Percentiles rank a stretch among this genome's conserved stretches.
phyloP scores from a whole-genome alignment of 2,888 invertebrate species.

The Cerceris ruficornis region DNA sequence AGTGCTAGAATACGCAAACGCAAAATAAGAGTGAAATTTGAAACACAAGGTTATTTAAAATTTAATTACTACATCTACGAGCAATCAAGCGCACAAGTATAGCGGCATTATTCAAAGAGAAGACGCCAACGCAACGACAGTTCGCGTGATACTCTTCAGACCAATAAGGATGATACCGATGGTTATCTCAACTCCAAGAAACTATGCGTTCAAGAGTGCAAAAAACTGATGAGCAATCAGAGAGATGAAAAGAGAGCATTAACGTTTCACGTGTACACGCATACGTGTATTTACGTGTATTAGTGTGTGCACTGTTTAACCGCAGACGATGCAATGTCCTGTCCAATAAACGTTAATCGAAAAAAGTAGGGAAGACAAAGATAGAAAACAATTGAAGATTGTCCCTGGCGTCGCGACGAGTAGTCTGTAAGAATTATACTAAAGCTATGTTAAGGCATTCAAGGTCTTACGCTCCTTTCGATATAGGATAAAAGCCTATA shows the following conservation, averaged over 20 bases:
- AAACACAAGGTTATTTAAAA: neutral
- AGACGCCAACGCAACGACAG: slow-evolving; percentile 22
- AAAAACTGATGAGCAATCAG: neutral
- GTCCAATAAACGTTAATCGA: slow-evolving; percentile 49
- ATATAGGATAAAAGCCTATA: no score
- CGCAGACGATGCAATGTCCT: slow-evolving; percentile 34
- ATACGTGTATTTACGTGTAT: slow-evolving; percentile 45
- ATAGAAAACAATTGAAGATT: slow-evolving; percentile 36
- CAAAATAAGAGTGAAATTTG: neutral
- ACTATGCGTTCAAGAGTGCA: neutral
- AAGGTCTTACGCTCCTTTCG: no score
- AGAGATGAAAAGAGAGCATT: neutral
- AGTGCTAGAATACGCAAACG: neutral
- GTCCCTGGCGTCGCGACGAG: slow-evolving; percentile 49
- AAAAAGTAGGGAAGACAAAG: slow-evolving; percentile 49
- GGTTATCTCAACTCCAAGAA: slow-evolving; percentile 24
- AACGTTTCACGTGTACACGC: slow-evolving; percentile 30
- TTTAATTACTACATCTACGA: neutral
- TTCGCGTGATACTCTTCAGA: slow-evolving; percentile 30
- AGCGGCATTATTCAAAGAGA: slow-evolving; percentile 1
- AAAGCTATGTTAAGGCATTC: no score
- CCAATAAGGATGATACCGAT: slow-evolving; percentile 39
- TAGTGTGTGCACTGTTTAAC: neutral
- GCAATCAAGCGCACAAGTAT: neutral
- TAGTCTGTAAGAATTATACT: slow-evolving; percentile 24